Evolutionary conservation across 2,888 invertebrate genomes (phyloP), one percentile per base, ranked within the genome.

Genomic region (Tinea semifulvella): DNA sequence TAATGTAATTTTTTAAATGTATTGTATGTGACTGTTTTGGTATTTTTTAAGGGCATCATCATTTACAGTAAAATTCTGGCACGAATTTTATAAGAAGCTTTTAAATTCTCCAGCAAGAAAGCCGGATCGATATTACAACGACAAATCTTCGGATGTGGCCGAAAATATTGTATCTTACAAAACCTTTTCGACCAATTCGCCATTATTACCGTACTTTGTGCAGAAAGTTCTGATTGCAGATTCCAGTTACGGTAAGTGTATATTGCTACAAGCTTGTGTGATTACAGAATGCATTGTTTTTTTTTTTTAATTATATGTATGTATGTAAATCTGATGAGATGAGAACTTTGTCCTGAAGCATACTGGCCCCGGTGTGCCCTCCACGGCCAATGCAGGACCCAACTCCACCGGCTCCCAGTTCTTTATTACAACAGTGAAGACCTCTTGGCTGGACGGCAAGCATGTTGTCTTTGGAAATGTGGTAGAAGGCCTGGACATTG

Each of bases 341-440:
- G 98, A 98, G 84, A 98, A 98, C 87, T 98, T 98, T 84, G 84
- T 85, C 53, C 84, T 97, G 76, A 96, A 94, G 84, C 98, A 98
- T 82, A 91, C 92, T 45, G 95, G 93, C 50, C 89, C 94, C 48
- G 97, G 96, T 63, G 86, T 90, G 45, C 84, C 98, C 65, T 97
- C 97, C 14, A 97, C 98, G 97, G 97, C 97, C 39, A 97, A 98
- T 61, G 96, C 96, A 62, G 98, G 95, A 11, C 89, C 92, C 42
- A 90, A 93, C 75, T 94, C 95, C 56, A 96, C 96, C 59, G 95
- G 95, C 48, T 94, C 94, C 56, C 96, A 96, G 71, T 96, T 96
- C 84, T 96, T 96, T 77, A 86, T 96, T 60, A 93, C 94, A 58
- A 92, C 93, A 27, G 92, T 88, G 47, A 92, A 92, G 75, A 96